Conservation (phyloP, 2,113 vertebrate species). For the Thalassoma bifasciatum region DNA sequence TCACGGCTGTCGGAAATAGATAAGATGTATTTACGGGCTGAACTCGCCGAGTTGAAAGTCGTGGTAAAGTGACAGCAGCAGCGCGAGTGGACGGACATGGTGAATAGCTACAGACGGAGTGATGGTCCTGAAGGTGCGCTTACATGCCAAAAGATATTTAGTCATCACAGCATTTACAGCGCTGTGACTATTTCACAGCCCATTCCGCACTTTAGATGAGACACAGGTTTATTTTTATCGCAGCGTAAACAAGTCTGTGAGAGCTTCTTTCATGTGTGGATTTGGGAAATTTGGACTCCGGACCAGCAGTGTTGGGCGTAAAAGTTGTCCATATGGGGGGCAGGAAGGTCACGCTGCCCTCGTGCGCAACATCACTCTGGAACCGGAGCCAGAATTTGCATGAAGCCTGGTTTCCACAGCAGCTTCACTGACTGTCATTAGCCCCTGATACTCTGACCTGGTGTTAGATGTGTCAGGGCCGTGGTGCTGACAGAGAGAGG, state of each 20-base stretch:
- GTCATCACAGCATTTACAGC: constrained; percentile 37
- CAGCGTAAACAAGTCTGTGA: constrained; percentile 13
- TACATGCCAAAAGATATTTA: constrained; percentile 44
- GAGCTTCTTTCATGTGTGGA: constrained; percentile 13
- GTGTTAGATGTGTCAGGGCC: constrained; percentile 35
- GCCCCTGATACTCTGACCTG: constrained; percentile 1
- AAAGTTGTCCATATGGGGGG: constrained; percentile 64
- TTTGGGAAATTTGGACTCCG: constrained; percentile 24
- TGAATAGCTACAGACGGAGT: constrained; percentile 65
- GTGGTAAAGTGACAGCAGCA: constrained; percentile 83
- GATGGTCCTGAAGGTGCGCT: constrained; percentile 73
- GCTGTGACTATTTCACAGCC: constrained; percentile 1
- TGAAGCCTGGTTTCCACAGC: constrained; percentile 29
- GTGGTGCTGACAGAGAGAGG: constrained; percentile 15
- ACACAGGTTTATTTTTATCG: constrained; percentile 40
- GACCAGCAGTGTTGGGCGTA: constrained; percentile 28
- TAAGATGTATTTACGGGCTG: constrained; percentile 46
- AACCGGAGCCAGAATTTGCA: constrained; percentile 35
- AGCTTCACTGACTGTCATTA: constrained; percentile 18
- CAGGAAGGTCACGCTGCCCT: constrained; percentile 56
- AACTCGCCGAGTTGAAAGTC: constrained; percentile 82
- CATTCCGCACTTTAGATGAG: constrained; percentile 1
- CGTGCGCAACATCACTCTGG: constrained; percentile 57
- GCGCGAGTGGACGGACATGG: constrained; percentile 68
- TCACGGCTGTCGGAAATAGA: constrained; percentile 27